These are phyloP conservation scores for Tetrapedia diversipes DNA, from an alignment of 2,888 invertebrate genomes.

Conservation along the genomic window DNA sequence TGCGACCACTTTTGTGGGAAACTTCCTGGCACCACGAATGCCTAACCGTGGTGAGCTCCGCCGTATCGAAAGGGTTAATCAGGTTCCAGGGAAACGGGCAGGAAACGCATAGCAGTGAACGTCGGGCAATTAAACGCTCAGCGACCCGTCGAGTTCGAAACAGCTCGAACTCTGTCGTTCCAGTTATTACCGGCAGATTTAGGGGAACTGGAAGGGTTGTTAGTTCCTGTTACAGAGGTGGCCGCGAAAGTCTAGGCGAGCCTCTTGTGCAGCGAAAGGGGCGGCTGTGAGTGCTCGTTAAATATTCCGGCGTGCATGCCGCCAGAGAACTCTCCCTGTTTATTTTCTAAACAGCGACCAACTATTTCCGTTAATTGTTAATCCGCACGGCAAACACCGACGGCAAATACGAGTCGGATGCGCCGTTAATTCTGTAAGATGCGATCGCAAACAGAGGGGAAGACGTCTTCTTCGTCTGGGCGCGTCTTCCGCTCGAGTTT, in stretches of 20 bases:
- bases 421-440: slow-evolving; percentile 27
- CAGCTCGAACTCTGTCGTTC: not conserved
- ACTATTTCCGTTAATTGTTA: slow-evolving; percentile 61
- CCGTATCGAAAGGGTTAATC: no score
- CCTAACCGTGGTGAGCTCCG: no score
- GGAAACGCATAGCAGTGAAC: slow-evolving; percentile 9
- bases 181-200: slow-evolving; percentile 21
- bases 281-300: slow-evolving; percentile 36
- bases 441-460: not conserved
- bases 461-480: no score
- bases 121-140: slow-evolving; percentile 29
- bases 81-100: slow-evolving; percentile 2
- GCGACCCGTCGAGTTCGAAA: not conserved
- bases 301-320: slow-evolving; percentile 45
- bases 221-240: slow-evolving; percentile 16
- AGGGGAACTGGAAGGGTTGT: not conserved
- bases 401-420: slow-evolving; percentile 29
- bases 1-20: no score
- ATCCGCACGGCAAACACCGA: slow-evolving; percentile 38
- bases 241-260: slow-evolving; percentile 3
- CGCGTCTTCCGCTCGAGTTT: not conserved
- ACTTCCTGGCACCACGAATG: no score
- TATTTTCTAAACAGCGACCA: slow-evolving; percentile 40
- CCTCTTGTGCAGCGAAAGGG: not conserved
- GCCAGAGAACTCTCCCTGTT: slow-evolving; percentile 25